Base-by-base conservation (phyloP, 2,888 invertebrate genomes). In the Noctua janthina region DNA sequence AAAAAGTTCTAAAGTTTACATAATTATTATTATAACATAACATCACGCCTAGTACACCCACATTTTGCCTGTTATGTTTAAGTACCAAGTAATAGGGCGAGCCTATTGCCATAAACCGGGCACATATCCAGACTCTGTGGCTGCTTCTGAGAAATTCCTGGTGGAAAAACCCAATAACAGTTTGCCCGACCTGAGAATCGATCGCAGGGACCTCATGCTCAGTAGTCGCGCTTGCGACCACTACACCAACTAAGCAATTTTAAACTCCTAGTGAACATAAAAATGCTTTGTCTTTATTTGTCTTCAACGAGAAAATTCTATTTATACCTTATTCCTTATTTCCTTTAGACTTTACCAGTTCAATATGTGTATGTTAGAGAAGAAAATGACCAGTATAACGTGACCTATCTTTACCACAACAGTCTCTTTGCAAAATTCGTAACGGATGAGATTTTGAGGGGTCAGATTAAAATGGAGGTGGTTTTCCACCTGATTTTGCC, bases 401-500 rank as follows among this genome's bases (percentile, higher is more conserved):
- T 62, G 70, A 68, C 23, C 75, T 73, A 11, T 43, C 20, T 75
- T 62, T 66, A 68, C 23, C 10, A 29, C 6, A 59, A 46, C 54
- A 43, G 20, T 17, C n/a, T 68, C 13, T 23, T 23, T 62, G 13
- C 7, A 68, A 73, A 68, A 64, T n/a, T 56, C 5, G 0, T 8
- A 54, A 7, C 0, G 11, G 20, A 43, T 69, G 35, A 64, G 20
- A 68, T 75, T 78, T 69, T 68, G 7, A 56, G 46, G 35, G 82
- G 59, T 59, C 83, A 85, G 17, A 7, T 43, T 43, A 76, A 35
- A 87, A 66, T 85, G 71, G 79, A 29, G 0, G 62, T 13, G 11
- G 43, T 59, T 79, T 43, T 43, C 66, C 49, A 78, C 67, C 83
- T 76, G 80, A 85, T 83, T 83, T 75, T 73, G 73, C 68, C 66